Evolutionary conservation across 2,797 vertebrate species (phyloP).

Genomic region (Orestias chungarensis): DNA sequence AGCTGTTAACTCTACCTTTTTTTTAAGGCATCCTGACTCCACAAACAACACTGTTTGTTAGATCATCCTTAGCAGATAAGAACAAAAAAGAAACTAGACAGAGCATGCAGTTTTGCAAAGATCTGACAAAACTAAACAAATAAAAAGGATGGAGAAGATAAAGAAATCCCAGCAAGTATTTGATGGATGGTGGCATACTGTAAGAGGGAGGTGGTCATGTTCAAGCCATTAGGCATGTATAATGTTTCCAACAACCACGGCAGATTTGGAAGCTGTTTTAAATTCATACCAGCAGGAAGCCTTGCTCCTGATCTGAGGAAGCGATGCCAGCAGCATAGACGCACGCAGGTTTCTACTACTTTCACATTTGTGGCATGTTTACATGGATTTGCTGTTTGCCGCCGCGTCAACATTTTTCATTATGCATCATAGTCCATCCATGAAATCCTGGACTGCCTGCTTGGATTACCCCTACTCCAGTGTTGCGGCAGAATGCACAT

Average conservation of each 20-base stretch:
- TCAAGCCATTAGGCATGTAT: constrained; percentile 36
- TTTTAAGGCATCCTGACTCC: constrained; percentile 60
- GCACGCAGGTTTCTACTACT: constrained; percentile 13
- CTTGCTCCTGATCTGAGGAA: constrained; percentile 36
- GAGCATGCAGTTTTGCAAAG: constrained; percentile 42
- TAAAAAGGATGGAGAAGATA: background rate
- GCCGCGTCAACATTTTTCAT: constrained; percentile 32
- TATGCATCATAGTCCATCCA: constrained; percentile 7
- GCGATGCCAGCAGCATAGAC: constrained; percentile 20
- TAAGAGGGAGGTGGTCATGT: constrained; percentile 37
- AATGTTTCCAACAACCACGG: constrained; percentile 39
- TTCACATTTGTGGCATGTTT: constrained; percentile 18
- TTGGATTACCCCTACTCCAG: constrained; percentile 32
- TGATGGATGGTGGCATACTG: constrained; percentile 45
- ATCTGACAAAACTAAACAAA: constrained; percentile 40
- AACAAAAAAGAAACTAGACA: constrained; percentile 45
- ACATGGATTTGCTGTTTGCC: constrained; percentile 32
- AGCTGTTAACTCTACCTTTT: constrained; percentile 53
- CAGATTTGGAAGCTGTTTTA: constrained; percentile 32
- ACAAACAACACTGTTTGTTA: constrained; percentile 44
- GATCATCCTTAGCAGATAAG: constrained; percentile 52
- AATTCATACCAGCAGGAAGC: constrained; percentile 28
- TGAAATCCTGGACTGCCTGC: constrained; percentile 28
- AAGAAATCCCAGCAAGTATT: constrained; percentile 29
- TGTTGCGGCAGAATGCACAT: constrained; percentile 26